Evolutionary conservation across 2,888 invertebrate species (phyloP), one percentile per base, ranked within the genome.

Genomic region (Furcula furcula): DNA sequence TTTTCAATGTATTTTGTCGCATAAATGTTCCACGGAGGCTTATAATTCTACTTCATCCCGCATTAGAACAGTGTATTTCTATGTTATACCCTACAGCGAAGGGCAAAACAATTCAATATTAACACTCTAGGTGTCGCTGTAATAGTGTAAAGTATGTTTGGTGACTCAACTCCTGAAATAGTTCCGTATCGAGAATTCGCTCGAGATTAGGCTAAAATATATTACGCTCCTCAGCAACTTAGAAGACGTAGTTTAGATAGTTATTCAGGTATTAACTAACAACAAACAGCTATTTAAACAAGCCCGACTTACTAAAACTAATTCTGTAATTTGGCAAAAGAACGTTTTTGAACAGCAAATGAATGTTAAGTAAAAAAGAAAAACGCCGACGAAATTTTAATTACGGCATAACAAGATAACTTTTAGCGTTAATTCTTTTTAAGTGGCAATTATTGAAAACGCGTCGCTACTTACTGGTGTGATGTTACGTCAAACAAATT

Each of bases 371-470:
- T 37, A 16, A 35, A 45, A 39, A 37, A 30, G 31, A 32, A 44
- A 42, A 39, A 32, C 26, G 18, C 14, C 36, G 25, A 23, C 21
- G 12, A 44, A 47, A 40, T 57, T 52, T 54, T 48, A 50, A 60
- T 56, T 50, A 49, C 37, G 37, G 43, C 34, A 34, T 48, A 58
- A 46, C 46, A 41, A 47, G 48, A 45, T 39, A 51, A 56, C 51
- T 56, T 53, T 51, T 32, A 20, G 26, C 25, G 48, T 19, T 47
- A 37, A 45, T 42, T 52, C 20, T 38, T 54, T 36, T 43, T 48
- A 52, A 59, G 48, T 60, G 45, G 31, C 52, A 50, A 55, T 59
- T 56, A 56, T 60, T 55, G 43, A 46, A 40, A 52, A 41, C 15
- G 32, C 30, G 32, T 26, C 11, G 25, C 26, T 11, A 16, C 39